Evolutionary conservation across 2,797 vertebrate genomes (phyloP), one percentile per base, ranked within the genome.

Genomic region (Tiaroga cobitis): DNA sequence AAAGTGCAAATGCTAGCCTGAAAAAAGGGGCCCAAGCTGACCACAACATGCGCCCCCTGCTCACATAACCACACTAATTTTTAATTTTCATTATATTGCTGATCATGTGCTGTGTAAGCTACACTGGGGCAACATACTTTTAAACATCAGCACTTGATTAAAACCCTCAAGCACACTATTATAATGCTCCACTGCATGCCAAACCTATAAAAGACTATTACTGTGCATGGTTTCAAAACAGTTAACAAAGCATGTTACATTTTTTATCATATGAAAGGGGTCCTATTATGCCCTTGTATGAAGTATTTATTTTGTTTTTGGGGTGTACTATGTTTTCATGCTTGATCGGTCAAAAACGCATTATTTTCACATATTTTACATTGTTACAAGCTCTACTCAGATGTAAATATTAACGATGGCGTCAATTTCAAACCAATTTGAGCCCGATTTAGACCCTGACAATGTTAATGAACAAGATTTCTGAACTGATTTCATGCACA

Each of bases 81-180:
- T 68, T 68, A 34, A 49, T 80, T 46, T 46, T 19, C 43, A 81
- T 29, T 80, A 24, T 32, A 73, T 8, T 61, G 81, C 68, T 61
- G 81, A 73, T 70, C 51, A 19, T 61, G 51, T 82, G 81, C 81
- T 43, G 68, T 41, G 68, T 61, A 82, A 72, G 80, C 24, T 73
- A 51, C 24, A 63, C 11, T 63, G n/a, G 61, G 26, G 5, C 15
- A 51, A 49, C 32, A 37, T 37, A 21, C 26, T 68, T 68, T 73
- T 39, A 41, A 70, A 68, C 46, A 81, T 46, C 34, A 56, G 61
- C 61, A 16, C 49, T 70, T 81, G 21, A 51, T 69, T 51, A 34
- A 65, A 81, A 70, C 26, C 32, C 49, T 32, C 39, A 26, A 70
- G 49, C 21, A 39, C 11, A n/a, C 49, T 69, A 70, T 73, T 63